These are phyloP conservation scores for Chelon labrosus DNA, from an alignment of 2,797 vertebrate species.

Conservation along the genomic window DNA sequence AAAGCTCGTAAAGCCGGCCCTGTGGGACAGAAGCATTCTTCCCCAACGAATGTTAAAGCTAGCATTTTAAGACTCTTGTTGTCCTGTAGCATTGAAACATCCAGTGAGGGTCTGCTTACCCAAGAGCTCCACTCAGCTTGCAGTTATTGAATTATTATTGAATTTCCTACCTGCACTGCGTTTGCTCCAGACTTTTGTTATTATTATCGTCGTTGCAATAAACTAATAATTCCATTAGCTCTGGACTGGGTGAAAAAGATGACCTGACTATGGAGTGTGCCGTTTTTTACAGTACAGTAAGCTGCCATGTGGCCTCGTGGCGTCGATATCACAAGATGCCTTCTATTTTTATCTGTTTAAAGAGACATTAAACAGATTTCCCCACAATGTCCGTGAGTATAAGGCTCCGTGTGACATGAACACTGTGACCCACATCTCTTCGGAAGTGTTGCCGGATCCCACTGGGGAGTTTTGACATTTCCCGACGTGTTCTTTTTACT, in stretches of 20 bases:
- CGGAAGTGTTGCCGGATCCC: constrained; percentile 67
- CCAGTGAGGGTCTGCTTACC: constrained; percentile 13
- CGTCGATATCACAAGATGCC: constrained; percentile 45
- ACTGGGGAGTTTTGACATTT: constrained; percentile 80
- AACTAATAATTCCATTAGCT: constrained; percentile 4
- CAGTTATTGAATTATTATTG: background rate
- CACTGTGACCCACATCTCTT: constrained; percentile 73
- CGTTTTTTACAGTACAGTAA: constrained; percentile 41
- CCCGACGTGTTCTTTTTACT: constrained; percentile 71
- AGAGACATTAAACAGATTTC: constrained; percentile 71
- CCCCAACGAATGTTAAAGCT: constrained; percentile 53
- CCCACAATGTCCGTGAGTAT: constrained; percentile 62
- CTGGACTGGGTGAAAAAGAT: background rate
- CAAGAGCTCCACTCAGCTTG: background rate
- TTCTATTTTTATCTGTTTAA: constrained; percentile 65
- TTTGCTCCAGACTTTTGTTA: constrained; percentile 1
- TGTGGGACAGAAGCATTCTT: constrained; percentile 58
- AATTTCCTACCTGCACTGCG: background rate
- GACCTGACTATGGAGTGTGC: constrained; percentile 22
- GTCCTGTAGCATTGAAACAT: constrained; percentile 56
- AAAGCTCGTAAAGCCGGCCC: constrained; percentile 73
- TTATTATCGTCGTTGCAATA: constrained; percentile 8
- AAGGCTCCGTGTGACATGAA: constrained; percentile 64
- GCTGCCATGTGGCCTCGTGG: constrained; percentile 22
- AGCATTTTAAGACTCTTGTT: constrained; percentile 60